These are phyloP conservation scores for Miltochrista miniata DNA, from an alignment of 2,888 invertebrate species.

Conservation along the genomic window DNA sequence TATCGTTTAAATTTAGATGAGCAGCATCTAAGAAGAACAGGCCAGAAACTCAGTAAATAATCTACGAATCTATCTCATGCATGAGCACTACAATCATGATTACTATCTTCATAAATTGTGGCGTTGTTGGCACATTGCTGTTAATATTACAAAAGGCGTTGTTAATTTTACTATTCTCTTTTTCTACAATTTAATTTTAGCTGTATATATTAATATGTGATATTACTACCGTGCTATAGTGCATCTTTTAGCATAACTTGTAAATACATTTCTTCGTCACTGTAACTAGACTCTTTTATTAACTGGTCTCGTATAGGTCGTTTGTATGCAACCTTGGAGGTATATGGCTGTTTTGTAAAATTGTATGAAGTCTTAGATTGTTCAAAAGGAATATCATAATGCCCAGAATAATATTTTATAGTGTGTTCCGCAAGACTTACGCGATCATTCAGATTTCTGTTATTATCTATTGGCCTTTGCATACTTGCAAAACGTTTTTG, in stretches of 20 bases:
- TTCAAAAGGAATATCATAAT: background rate
- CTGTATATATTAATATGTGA: background rate
- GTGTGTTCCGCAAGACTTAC: background rate
- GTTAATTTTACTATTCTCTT: too few species aligned
- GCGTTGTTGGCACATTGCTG: too few species aligned
- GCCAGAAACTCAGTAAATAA: too few species aligned
- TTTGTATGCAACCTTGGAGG: background rate
- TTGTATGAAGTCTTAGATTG: background rate
- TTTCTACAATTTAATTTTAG: too few species aligned
- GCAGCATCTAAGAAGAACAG: too few species aligned
- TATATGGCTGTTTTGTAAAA: background rate
- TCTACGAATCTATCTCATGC: too few species aligned
- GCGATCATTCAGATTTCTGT: background rate
- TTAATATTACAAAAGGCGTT: background rate
- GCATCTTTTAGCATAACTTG: background rate
- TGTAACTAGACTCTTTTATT: background rate
- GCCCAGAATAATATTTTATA: background rate
- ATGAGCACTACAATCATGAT: too few species aligned
- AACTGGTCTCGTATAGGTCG: background rate
- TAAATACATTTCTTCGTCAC: background rate
- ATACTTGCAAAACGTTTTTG: background rate
- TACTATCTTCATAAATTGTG: too few species aligned
- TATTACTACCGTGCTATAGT: background rate
- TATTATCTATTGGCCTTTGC: background rate
- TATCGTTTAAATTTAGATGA: too few species aligned